Base-by-base conservation (phyloP, 2,113 vertebrate species). In the Cephalopholis sonnerati region DNA sequence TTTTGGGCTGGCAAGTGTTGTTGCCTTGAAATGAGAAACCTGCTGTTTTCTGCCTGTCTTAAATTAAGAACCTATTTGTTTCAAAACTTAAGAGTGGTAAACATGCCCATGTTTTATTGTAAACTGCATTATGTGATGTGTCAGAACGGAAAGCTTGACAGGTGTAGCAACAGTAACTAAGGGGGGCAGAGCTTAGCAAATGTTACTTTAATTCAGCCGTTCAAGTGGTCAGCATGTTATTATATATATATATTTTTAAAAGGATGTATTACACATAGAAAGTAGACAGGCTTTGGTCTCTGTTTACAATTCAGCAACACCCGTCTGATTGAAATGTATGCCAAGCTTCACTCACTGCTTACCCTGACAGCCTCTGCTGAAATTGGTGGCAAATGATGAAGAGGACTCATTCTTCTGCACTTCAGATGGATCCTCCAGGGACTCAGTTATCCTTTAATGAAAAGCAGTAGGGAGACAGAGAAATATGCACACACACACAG, bases 381-480 rank as follows among this genome's bases (percentile, higher is more conserved):
- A 83, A 86, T 66, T 76, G 70, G 61, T 83, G 68, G 66, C 57
- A 78, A 90, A 90, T 81, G 85, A 88, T 87, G 79, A 89, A 89
- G 83, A 68, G 27, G 54, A 87, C 70, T 90, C 54, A 77, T 82
- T 90, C 71, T 68, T 55, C 73, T 74, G 51, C 75, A 39, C 73
- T 81, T 69, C 66, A 66, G 39, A 81, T 39, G 74, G 5, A 68
- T 85, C 69, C 89, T 86, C 63, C 51, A 41, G 66, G 67, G 87
- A 76, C 66, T 66, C 68, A 36, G 81, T 83, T 88, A 81, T 24
- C 36, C 66, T 32, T 77, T 81, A 89, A 89, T 89, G 75, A 91
- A 87, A 86, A 79, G 68, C 78, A 66, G 58, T 39, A 44, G 50
- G 32, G 32, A 71, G 22, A 84, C 77, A 57, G 32, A 77, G 57